phyloP scores from a whole-genome alignment of 2,888 invertebrate species.

The Cryptus viduatorius region DNA sequence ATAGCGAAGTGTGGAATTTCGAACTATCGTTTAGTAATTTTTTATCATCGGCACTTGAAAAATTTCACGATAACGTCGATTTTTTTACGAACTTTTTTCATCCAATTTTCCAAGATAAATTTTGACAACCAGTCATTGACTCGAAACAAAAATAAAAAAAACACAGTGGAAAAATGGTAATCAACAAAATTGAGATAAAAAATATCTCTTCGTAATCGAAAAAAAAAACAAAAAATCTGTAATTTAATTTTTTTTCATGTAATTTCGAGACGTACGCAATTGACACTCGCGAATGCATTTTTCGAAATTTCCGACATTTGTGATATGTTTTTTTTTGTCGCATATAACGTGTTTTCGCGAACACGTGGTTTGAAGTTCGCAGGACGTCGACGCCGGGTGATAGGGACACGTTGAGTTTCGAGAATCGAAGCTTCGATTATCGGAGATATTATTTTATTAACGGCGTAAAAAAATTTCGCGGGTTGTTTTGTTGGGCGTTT shows the following conservation, averaged over 20 bases:
- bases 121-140: not conserved
- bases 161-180: too few relatives aligned
- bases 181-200: too few relatives aligned
- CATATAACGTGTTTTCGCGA: slow-evolving; percentile 6
- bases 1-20: not conserved
- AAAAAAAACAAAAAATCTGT: too few relatives aligned
- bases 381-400: not conserved
- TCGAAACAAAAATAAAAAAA: too few relatives aligned
- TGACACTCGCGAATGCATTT: not conserved
- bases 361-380: slow-evolving; percentile 30
- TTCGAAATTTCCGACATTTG: not conserved
- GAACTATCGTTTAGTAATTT: not conserved
- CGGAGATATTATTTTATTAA: not conserved
- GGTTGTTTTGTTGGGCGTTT: slow-evolving; percentile 11
- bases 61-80: not conserved
- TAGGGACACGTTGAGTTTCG: not conserved
- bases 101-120: not conserved
- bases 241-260: too few relatives aligned
- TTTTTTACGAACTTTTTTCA: not conserved
- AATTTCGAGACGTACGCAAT: too few relatives aligned
- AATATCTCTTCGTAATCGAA: too few relatives aligned
- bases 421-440: not conserved
- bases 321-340: not conserved
- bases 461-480: not conserved
- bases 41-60: not conserved